Evolutionary conservation across 2,797 vertebrate species (phyloP), one percentile per base, ranked within the genome.

Genomic region (Vultur gryphus): DNA sequence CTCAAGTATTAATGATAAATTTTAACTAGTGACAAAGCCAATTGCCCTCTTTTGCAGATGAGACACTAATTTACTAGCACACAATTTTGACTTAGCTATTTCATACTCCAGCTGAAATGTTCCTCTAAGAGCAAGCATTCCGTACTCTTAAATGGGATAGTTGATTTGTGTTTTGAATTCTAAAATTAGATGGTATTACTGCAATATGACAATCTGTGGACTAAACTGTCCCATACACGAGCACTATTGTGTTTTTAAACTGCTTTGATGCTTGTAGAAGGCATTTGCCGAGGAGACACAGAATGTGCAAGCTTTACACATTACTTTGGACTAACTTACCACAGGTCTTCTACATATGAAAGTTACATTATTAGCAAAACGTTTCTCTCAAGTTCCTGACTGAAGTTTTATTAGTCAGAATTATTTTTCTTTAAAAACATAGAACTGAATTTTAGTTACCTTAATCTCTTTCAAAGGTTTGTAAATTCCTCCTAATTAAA

Each of bases 321-420:
- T 7, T 8, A 35, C 21, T 48, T 25, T 11, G 7, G 18, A 46
- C 28, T 48, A 51, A 52, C 6, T 52, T 37, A 46, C 10, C 10
- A 23, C 9, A 41, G 7, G 9, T 44, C n/a, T 25, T 46, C 20
- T 46, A 59, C n/a, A 31, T 17, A 46, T 0, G 0, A 11, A 82
- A 52, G 41, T 35, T 59, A 41, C 3, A 16, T 58, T 31, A 69
- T 31, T 28, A 46, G 21, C 18, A 33, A 37, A 65, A 10, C 4
- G 2, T 14, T 69, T 65, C 3, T 17, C 13, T 46, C 11, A 43
- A 35, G 31, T 46, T 87, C 33, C 35, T 39, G 11, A 31, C 28
- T 51, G 15, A 67, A 65, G 9, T 8, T 51, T 5, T 29, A 44
- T 18, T 41, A 41, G n/a, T 73, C 33, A 39, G 26, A 76, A 8